Conservation (phyloP, 2,113 vertebrate genomes). For the Microtus montanus region DNA sequence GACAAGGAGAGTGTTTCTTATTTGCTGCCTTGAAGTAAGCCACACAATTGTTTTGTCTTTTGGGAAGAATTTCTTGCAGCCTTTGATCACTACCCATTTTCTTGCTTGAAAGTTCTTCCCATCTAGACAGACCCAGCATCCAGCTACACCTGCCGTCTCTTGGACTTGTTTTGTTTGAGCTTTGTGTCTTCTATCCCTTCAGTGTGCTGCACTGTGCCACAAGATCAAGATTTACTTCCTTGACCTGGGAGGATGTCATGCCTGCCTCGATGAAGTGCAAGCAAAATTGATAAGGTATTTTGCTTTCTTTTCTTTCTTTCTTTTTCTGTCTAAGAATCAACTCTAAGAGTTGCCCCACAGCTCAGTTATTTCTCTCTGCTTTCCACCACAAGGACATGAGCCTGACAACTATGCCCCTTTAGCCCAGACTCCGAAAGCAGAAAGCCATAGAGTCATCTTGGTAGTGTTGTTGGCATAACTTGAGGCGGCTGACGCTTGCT, state of each 20-base stretch:
- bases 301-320: background rate
- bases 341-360: background rate
- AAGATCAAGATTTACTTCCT: background rate
- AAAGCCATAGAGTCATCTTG: background rate
- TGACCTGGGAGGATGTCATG: background rate
- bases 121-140: background rate
- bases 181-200: background rate
- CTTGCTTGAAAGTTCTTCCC: background rate
- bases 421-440: background rate
- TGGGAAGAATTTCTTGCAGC: background rate
- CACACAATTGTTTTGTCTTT: background rate
- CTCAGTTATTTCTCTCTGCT: background rate
- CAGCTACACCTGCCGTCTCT: background rate
- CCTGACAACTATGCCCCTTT: background rate
- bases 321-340: background rate
- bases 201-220: background rate
- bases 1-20: slow-evolving; percentile 13
- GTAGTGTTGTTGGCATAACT: background rate
- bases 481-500: background rate
- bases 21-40: slow-evolving; percentile 7
- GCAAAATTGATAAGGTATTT: background rate
- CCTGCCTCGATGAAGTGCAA: background rate
- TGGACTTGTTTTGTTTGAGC: background rate
- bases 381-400: background rate
- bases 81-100: background rate